phyloP scores from a whole-genome alignment of 2,797 vertebrate species.

The Notolepis coatsorum region DNA sequence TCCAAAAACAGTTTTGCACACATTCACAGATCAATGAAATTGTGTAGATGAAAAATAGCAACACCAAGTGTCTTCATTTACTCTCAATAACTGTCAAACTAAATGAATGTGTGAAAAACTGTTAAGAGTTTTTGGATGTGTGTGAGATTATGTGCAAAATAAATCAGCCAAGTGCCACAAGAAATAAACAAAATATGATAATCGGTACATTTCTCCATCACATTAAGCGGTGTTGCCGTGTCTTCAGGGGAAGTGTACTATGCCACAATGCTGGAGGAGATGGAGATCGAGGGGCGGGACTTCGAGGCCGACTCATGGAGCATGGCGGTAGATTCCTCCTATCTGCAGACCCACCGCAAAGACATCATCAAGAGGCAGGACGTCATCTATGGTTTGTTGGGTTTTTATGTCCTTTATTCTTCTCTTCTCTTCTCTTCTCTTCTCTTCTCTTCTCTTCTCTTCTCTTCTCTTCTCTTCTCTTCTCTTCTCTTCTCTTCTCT shows the following conservation, averaged over 20 bases:
- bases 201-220: neutral
- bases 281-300: conserved; percentile 87
- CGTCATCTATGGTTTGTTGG: conserved; percentile 95
- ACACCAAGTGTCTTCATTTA: too few species aligned
- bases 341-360: conserved; percentile 90
- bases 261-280: conserved; percentile 86
- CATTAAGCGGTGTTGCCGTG: neutral
- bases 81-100: too few species aligned
- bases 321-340: conserved; percentile 87
- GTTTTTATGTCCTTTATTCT: conserved; percentile 63
- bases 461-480: neutral
- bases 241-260: conserved; percentile 85
- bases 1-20: too few species aligned
- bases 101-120: too few species aligned
- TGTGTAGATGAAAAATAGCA: too few species aligned
- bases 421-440: neutral
- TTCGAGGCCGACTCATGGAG: conserved; percentile 95
- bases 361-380: conserved; percentile 94
- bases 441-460: neutral
- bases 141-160: too few species aligned
- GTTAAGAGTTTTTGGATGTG: too few species aligned
- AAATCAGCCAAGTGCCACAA: too few species aligned
- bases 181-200: too few species aligned
- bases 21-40: too few species aligned
- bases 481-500: too few species aligned